Base-by-base conservation (phyloP, 2,113 vertebrate species). In the Bubo blakistoni region DNA sequence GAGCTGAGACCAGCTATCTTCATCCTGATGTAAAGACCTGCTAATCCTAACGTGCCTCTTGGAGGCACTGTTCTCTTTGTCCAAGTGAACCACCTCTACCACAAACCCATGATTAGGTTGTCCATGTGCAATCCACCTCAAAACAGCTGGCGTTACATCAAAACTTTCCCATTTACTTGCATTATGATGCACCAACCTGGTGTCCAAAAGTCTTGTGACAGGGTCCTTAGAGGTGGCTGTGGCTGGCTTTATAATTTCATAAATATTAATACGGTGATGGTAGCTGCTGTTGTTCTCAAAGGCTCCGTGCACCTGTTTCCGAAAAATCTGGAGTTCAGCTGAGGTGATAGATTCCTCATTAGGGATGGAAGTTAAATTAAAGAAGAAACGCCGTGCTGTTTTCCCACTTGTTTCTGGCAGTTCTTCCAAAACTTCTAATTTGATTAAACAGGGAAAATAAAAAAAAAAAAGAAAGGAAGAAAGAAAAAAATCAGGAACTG, bases 221-320 rank as follows among this genome's bases (percentile, higher is more conserved):
- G 99, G 99, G 84, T 99, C 98, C 94, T 98, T 95, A 67, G 93
- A 98, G 70, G 97, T 93, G 90, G 97, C 52, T 81, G 98, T 86
- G 70, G 97, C 98, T 93, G 98, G 98, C 96, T 99, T 98, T 90
- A 99, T 98, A 94, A 99, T 98, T 98, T 99, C 99, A 97, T 99
- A 99, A 98, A 99, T 99, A 99, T 99, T 99, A 98, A 99, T 99
- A 88, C 99, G 99, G 92, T 99, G 99, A 96, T 98, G 97, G 96
- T 98, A 98, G 69, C 98, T 98, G 69, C 95, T 96, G 81, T 96
- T 97, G 95, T 97, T 98, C 93, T 96, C 97, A 84, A 98, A 96
- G 78, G 97, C 89, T 94, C 98, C 98, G 72, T 98, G 98, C 88
- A 99, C 98, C 98, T 99, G 99, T 89, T 99, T 98, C 94, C 99